A percentile compares a stretch with the other conserved stretches of the same genome.
These are phyloP conservation scores for Hydra vulgaris DNA, from an alignment of 30 jellyfish, hydroid and myxozoan genomes.

Conservation along the genomic window DNA sequence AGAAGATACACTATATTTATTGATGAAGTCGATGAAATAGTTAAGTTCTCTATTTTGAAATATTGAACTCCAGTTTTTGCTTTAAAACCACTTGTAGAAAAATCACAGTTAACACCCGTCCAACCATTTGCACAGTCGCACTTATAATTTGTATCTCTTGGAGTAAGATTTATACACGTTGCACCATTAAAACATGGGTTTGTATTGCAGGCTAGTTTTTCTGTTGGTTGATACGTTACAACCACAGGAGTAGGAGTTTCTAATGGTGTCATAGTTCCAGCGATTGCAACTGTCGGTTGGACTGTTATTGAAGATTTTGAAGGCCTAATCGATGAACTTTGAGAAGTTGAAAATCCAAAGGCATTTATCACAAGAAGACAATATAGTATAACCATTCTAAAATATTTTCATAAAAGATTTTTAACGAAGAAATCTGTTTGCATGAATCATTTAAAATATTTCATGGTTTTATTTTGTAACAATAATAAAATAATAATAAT, in stretches of 20 bases:
- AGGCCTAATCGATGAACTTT: background rate
- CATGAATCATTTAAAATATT: too few relatives aligned
- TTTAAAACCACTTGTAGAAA: background rate
- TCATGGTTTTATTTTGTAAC: too few relatives aligned
- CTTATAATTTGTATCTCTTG: background rate
- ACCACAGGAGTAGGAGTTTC: background rate
- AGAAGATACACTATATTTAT: background rate
- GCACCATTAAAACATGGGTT: constrained; percentile 1
- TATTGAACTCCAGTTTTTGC: background rate
- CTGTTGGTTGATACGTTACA: background rate
- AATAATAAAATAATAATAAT: too few relatives aligned
- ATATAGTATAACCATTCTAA: background rate
- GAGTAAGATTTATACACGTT: background rate
- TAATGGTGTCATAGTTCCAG: background rate
- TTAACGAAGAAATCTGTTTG: too few relatives aligned
- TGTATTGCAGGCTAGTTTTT: background rate
- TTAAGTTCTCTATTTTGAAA: background rate
- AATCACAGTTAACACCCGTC: background rate
- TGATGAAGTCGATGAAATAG: background rate
- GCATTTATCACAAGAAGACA: background rate
- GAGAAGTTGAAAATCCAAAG: background rate
- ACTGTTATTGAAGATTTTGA: background rate
- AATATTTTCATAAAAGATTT: background rate
- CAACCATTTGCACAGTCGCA: background rate
- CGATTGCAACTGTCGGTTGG: background rate